Conservation (phyloP, 2,888 invertebrate genomes). For the Cerceris ruficornis region DNA sequence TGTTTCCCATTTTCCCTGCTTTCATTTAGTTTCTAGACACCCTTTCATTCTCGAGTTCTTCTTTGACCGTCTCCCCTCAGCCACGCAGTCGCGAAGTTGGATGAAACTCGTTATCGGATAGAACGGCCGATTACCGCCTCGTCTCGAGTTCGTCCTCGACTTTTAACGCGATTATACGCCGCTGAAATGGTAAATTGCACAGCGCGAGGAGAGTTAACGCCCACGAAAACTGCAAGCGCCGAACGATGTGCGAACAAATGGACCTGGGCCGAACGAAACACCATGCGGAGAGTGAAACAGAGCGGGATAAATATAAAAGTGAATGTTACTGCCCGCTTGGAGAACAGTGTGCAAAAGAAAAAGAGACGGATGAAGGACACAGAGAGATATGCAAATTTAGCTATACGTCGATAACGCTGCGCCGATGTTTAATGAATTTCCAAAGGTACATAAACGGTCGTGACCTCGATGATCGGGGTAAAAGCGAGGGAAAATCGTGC, state of each 20-base stretch:
- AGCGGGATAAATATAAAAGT: background rate
- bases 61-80: constrained; percentile 22
- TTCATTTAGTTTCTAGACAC: constrained; percentile 22
- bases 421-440: no score
- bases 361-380: no score
- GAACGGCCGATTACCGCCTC: constrained; percentile 71
- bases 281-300: constrained; percentile 16
- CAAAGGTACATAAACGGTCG: no score
- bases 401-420: no score
- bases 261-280: constrained; percentile 1
- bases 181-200: constrained; percentile 65
- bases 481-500: no score
- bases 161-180: constrained; percentile 72
- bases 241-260: constrained; percentile 47
- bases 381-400: no score
- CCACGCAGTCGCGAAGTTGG: constrained; percentile 64
- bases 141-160: constrained; percentile 71
- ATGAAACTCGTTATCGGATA: constrained; percentile 72
- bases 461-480: no score
- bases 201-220: constrained; percentile 62
- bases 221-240: constrained; percentile 57
- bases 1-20: constrained; percentile 22
- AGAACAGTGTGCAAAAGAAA: no score
- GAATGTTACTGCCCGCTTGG: background rate
- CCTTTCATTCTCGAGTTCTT: constrained; percentile 52